These are phyloP conservation scores for Gulo gulo DNA, from an alignment of 2,113 vertebrate species.

Conservation along the genomic window DNA sequence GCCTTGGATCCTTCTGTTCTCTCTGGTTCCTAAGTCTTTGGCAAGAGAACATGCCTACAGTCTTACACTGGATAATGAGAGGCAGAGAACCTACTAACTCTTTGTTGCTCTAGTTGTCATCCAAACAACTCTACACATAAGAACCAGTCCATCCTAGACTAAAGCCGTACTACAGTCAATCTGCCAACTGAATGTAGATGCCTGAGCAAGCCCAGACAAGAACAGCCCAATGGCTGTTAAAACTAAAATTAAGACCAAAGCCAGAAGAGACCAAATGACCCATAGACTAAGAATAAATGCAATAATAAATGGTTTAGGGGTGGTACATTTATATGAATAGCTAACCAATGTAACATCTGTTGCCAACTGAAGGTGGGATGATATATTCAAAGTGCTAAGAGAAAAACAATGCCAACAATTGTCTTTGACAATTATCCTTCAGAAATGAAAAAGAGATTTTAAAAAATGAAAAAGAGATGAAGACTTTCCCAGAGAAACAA, in stretches of 20 bases:
- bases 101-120: background rate
- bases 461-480: background rate
- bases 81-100: background rate
- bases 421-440: background rate
- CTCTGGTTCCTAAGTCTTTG: background rate
- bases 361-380: background rate
- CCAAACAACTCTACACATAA: background rate
- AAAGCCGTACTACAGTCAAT: background rate
- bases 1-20: background rate
- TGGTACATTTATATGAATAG: background rate
- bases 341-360: background rate
- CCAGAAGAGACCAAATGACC: background rate
- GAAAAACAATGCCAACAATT: background rate
- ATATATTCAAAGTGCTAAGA: background rate
- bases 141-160: background rate
- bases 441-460: background rate
- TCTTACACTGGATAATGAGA: background rate
- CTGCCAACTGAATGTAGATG: background rate
- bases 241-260: background rate
- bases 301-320: background rate
- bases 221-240: background rate
- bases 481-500: background rate
- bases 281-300: background rate
- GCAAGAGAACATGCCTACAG: background rate
- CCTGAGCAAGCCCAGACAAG: background rate